Evolutionary conservation across 2,888 invertebrate species (phyloP), one percentile per base, ranked within the genome.

Genomic region (Eristalis pertinax): DNA sequence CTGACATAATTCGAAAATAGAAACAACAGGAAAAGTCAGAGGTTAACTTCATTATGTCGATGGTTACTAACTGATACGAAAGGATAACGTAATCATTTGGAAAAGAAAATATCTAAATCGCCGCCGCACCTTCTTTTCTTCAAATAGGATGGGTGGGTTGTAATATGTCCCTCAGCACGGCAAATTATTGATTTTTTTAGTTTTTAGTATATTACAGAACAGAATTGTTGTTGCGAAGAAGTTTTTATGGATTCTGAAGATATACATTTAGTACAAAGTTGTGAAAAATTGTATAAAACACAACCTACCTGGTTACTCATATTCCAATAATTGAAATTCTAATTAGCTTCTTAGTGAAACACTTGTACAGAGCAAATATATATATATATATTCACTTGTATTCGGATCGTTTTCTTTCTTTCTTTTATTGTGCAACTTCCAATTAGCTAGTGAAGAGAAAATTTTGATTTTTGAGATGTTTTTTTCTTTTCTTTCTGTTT

Each of bases 251-350:
- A 41, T 67, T 67, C 24, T 60, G 56, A 11, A 35, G 26, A 56
- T 43, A 32, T 4, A n/a, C 22, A 26, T 70, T 29, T 64, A 24
- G 43, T 0, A 60, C 60, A 62, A 64, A 62, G 56, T 13, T 11
- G 10, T 43, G 50, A 58, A 19, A 58, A 43, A 19, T 50, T 19
- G 50, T 35, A 38, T 50, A 56, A 68, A 64, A 81, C 63, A 74
- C 80, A 85, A 88, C 88, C 81, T 85, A 88, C 88, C 88, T 88
- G 85, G 78, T 85, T 76, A 88, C 75, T 88, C 88, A 88, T 88
- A 82, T 82, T 78, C 88, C 88, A 79, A 82, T 67, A 77, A 26
- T 65, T 79, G 67, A 70, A 74, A 74, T 70, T 77, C 43, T 80
- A 69, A 64, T 85, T 68, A 69, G 64, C 63, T 72, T 68, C 65